Percentiles rank a stretch among this genome's conserved stretches.
phyloP scores from a whole-genome alignment of 2,113 vertebrate genomes.

The Mesembrinibis cayennensis region DNA sequence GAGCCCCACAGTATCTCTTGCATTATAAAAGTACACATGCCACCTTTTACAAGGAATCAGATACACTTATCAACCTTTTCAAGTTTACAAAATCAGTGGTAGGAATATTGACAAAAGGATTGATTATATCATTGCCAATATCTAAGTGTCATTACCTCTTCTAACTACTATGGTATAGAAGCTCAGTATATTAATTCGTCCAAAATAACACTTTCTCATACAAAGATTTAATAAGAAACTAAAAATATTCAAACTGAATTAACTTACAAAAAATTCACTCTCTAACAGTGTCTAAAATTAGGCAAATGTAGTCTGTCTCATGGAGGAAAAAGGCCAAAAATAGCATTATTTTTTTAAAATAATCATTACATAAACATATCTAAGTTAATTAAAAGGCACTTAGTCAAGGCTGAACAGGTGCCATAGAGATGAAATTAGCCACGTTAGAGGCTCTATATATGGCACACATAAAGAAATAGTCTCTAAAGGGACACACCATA shows the following conservation, averaged over 20 bases:
- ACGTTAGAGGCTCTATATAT: neutral
- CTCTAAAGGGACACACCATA: neutral
- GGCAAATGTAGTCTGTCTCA: neutral
- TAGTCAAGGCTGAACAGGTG: neutral
- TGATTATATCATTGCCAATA: neutral
- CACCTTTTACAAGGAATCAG: neutral
- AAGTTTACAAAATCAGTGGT: neutral
- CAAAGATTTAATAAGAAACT: neutral
- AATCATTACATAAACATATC: neutral
- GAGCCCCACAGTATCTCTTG: neutral
- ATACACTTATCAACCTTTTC: neutral
- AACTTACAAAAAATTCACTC: neutral
- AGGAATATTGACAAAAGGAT: neutral
- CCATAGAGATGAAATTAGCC: neutral
- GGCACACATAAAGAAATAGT: neutral
- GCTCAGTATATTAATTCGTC: neutral
- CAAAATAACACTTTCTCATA: neutral
- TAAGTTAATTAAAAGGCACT: neutral
- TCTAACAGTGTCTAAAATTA: neutral
- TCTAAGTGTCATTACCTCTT: neutral
- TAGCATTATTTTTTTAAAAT: neutral
- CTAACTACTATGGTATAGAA: neutral
- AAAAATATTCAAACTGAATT: neutral
- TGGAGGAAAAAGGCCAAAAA: neutral
- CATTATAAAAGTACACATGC: neutral